Base-by-base conservation (phyloP, 2,797 vertebrate species). In the Ambastaia sidthimunki region DNA sequence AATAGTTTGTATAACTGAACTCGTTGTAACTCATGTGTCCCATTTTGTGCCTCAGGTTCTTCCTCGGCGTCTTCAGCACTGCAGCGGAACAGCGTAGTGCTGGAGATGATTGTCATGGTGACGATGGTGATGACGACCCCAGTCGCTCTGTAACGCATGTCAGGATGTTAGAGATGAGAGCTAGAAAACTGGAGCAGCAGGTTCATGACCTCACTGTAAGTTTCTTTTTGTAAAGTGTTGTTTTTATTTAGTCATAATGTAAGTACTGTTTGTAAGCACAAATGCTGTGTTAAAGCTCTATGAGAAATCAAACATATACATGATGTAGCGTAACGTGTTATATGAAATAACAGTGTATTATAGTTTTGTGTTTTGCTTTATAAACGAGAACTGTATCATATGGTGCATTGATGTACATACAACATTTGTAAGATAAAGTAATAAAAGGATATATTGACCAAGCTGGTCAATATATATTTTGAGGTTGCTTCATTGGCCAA, bases 141-240 rank as follows among this genome's bases (percentile, higher is more conserved):
- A 89, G 87, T 37, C 89, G 91, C 54, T 85, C 90, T 1, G 85
- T 93, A 52, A 87, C 90, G 9, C 75, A 85, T 48, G 85, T 94
- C 59, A 89, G 85, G 84, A 83, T 90, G 71, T 88, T 95, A 74
- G 90, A 93, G 86, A 87, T 89, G 70, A 95, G 88, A 90, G 90
- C 94, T 71, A 85, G 87, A 83, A 94, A 94, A 83, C 88, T 96
- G 80, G 94, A 96, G 74, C 92, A 95, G 65, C 93, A 96, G 90
- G 92, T 96, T 52, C 91, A 82, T 6, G 92, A 95, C 82, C 90
- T 96, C 88, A 95, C 91, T 37, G 95, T 96, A 88, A 93, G 94
- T 92, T 9, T 21, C 23, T n/a, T 2, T 13, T 37, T 25, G 6
- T 34, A 16, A 19, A 72, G 13, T 13, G 57, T 2, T 3, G 10